Evolutionary conservation across 2,888 invertebrate genomes (phyloP).

Genomic region (Adela reaumurella): DNA sequence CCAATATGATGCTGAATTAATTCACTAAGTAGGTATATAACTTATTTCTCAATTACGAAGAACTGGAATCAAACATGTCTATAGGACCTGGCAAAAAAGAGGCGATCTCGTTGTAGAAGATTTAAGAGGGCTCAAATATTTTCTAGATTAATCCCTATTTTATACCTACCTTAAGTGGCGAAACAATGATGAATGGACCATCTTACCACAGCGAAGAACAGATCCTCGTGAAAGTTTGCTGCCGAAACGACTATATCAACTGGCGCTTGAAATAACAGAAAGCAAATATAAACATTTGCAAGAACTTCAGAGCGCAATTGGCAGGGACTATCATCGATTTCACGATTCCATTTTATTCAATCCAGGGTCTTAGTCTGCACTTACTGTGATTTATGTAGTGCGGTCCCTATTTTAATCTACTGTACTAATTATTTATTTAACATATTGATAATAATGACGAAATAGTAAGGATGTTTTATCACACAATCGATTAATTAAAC

Average conservation of each 20-base stretch:
- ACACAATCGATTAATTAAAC: too few relatives aligned
- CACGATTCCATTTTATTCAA: slow-evolving; percentile 6
- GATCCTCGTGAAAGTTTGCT: not conserved
- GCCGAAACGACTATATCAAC: slow-evolving; percentile 6
- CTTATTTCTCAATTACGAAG: too few relatives aligned
- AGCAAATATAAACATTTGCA: slow-evolving; percentile 10
- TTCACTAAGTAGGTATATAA: too few relatives aligned
- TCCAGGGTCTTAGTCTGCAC: slow-evolving; percentile 5
- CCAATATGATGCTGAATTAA: too few relatives aligned
- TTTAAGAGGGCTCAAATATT: slow-evolving; percentile 8
- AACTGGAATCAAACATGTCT: slow-evolving; percentile 7
- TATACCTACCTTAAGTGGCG: slow-evolving; percentile 6
- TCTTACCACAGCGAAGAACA: slow-evolving; percentile 9
- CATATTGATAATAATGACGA: too few relatives aligned
- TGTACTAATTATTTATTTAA: too few relatives aligned
- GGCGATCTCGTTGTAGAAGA: slow-evolving; percentile 12
- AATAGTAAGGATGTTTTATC: too few relatives aligned
- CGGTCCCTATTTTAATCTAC: too few relatives aligned
- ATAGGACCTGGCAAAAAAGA: slow-evolving; percentile 11
- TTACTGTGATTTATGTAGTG: too few relatives aligned
- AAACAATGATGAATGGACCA: slow-evolving; percentile 6
- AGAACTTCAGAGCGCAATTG: slow-evolving; percentile 8
- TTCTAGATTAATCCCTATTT: slow-evolving; percentile 8
- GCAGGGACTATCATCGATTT: slow-evolving; percentile 10
- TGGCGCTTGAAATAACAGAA: slow-evolving; percentile 8